Evolutionary conservation across 2,113 vertebrate genomes (phyloP).

Genomic region (Spheniscus mendiculus): DNA sequence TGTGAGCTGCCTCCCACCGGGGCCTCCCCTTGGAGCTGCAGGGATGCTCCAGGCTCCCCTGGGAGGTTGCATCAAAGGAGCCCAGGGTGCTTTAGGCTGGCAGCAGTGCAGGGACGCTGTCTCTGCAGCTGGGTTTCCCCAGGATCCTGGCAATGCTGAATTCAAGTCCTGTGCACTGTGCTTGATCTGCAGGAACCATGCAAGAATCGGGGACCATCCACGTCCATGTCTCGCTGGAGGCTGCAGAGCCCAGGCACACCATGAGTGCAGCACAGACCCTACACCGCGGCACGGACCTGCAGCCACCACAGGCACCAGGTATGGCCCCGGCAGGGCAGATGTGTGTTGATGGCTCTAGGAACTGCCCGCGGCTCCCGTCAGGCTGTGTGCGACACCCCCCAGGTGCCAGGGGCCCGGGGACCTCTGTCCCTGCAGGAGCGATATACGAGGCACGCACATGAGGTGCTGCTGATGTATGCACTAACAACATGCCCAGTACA

Average conservation of each 20-base stretch:
- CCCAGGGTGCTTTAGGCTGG: neutral
- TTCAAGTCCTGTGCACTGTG: fast-evolving
- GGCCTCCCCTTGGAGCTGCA: neutral
- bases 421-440: neutral
- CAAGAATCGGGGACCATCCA: fast-evolving
- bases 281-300: neutral
- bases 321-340: neutral
- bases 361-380: neutral
- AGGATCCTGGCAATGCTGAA: neutral
- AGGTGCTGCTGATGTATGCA: neutral
- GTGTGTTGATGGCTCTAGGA: neutral
- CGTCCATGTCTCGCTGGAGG: too few species aligned
- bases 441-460: fast-evolving
- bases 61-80: neutral
- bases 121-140: neutral
- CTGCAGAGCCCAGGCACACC: neutral
- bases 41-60: neutral
- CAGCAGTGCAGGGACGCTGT: neutral
- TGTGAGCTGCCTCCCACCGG: neutral
- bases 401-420: too few species aligned
- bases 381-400: neutral
- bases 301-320: neutral
- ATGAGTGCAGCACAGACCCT: neutral
- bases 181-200: neutral
- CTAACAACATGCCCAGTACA: neutral